Percentiles rank a stretch among this genome's conserved stretches.
Conservation (phyloP, 2,888 invertebrate species). For the Phorcus lineatus region DNA sequence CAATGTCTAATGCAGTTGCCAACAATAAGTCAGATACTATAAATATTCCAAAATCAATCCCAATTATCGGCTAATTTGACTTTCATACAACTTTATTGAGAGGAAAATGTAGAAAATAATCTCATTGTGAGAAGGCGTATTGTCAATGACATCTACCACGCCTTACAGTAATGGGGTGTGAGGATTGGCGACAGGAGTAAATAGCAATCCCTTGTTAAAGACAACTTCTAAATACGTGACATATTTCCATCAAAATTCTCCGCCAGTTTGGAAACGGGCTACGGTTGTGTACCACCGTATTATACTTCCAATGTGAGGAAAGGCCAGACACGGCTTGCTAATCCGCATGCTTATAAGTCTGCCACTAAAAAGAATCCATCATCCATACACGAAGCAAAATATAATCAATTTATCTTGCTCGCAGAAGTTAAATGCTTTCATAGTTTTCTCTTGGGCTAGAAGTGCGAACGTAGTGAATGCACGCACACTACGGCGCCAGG, state of each 20-base stretch:
- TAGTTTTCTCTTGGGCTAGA: constrained; percentile 32
- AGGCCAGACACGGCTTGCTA: background rate
- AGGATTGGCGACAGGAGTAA: background rate
- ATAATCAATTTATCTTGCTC: constrained; percentile 37
- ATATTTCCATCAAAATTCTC: constrained; percentile 7
- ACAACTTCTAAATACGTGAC: background rate
- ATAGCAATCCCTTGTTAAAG: background rate
- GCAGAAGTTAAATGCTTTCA: constrained; percentile 37
- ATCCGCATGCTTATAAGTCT: background rate
- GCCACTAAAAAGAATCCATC: constrained; percentile 34
- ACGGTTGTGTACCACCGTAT: background rate
- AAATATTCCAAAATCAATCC: background rate
- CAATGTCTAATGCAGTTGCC: too few relatives aligned
- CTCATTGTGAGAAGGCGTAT: background rate
- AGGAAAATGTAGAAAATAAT: constrained; percentile 4
- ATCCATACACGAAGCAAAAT: constrained; percentile 28
- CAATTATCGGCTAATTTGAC: constrained; percentile 3
- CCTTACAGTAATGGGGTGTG: background rate
- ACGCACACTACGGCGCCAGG: constrained; percentile 31
- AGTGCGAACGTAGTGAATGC: background rate
- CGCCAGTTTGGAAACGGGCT: background rate
- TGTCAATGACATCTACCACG: background rate
- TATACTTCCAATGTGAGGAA: background rate
- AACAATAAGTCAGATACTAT: background rate
- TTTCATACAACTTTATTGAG: background rate